phyloP scores from a whole-genome alignment of 2,888 invertebrate species.

The Pherbina coryleti region DNA sequence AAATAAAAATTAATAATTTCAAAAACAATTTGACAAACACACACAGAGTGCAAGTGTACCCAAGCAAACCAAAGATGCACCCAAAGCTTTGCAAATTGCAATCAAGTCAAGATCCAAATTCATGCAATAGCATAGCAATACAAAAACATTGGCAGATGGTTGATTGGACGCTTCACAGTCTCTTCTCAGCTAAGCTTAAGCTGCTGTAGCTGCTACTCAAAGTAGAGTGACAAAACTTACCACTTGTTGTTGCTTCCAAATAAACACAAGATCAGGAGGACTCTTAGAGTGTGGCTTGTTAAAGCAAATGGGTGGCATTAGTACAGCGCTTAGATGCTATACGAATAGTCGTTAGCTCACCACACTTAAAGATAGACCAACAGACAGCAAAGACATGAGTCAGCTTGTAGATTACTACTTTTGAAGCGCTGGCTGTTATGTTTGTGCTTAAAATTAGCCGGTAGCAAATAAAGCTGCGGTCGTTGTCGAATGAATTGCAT shows the following conservation, averaged over 20 bases:
- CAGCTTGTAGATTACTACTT: neutral
- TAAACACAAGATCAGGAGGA: neutral
- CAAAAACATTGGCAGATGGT: slow-evolving; percentile 8
- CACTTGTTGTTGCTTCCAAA: too few relatives aligned
- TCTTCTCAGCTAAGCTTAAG: neutral
- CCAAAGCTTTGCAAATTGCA: neutral
- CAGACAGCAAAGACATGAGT: neutral
- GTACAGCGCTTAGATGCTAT: neutral
- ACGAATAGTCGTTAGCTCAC: neutral
- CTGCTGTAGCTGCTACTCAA: too few relatives aligned
- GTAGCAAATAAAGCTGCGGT: slow-evolving; percentile 5
- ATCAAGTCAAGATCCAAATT: neutral
- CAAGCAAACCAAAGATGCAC: neutral
- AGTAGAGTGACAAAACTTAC: too few relatives aligned
- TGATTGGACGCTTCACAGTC: neutral
- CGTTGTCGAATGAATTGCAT: neutral
- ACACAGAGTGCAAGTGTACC: neutral
- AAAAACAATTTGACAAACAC: neutral
- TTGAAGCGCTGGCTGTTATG: neutral
- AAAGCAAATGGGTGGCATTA: neutral
- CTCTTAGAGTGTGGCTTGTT: neutral
- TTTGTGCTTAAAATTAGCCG: slow-evolving; percentile 1
- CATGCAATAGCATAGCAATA: neutral
- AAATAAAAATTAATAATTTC: neutral
- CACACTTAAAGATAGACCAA: neutral